These are phyloP conservation scores for Cheilosia scutellata DNA, from an alignment of 2,888 invertebrate species.

Conservation along the genomic window DNA sequence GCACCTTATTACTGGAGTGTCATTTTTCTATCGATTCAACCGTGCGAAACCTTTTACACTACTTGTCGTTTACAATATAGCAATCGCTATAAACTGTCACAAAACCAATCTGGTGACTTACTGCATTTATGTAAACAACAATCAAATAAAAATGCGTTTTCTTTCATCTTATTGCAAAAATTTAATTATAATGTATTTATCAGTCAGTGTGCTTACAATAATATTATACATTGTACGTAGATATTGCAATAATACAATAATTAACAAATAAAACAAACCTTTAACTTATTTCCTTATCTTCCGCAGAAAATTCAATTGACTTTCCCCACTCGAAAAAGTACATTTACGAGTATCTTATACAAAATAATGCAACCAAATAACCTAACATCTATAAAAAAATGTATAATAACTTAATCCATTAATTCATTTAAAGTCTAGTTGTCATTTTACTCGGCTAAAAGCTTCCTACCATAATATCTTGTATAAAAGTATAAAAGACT, in stretches of 20 bases:
- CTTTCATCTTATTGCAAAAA: constrained; percentile 61
- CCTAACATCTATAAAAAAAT: constrained; percentile 44
- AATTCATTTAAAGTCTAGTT: constrained; percentile 41
- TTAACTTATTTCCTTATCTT: constrained; percentile 50
- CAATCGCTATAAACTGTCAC: no score
- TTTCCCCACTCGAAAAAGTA: neutral
- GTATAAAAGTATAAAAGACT: constrained; percentile 73
- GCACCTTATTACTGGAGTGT: no score
- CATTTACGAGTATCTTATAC: constrained; percentile 10
- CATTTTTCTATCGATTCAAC: no score
- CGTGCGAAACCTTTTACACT: no score
- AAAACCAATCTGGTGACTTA: no score
- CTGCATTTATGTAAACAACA: no score
- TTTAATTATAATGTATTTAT: constrained; percentile 63
- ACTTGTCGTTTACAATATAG: no score
- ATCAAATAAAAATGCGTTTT: constrained; percentile 4
- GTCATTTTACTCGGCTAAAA: constrained; percentile 42
- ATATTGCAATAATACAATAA: constrained; percentile 55
- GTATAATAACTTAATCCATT: constrained; percentile 47
- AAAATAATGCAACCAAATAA: constrained; percentile 58
- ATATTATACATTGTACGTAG: constrained; percentile 34
- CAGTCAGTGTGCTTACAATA: constrained; percentile 71
- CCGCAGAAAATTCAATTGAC: neutral
- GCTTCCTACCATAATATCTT: constrained; percentile 54
- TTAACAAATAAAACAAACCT: constrained; percentile 73